These are phyloP conservation scores for Taenioides sp. DNA, from an alignment of 2,797 vertebrate genomes.

Conservation along the genomic window DNA sequence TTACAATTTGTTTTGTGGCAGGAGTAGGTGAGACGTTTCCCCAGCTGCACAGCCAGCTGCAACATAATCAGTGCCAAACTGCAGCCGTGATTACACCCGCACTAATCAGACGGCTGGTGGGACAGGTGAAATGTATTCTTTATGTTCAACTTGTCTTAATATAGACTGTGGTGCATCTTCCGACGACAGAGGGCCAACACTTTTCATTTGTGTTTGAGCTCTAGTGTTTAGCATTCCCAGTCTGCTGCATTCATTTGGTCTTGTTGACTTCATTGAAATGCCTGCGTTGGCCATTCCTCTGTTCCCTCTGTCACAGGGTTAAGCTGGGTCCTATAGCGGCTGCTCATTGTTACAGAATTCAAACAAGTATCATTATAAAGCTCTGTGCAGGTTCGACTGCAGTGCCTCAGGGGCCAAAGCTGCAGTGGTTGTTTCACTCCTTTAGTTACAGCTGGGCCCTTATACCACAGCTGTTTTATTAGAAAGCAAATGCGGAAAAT, in stretches of 20 bases:
- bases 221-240: slow-evolving; percentile 3
- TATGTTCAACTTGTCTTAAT: slow-evolving; percentile 23
- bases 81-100: slow-evolving; percentile 57
- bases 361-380: slow-evolving; percentile 67
- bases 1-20: slow-evolving; percentile 58
- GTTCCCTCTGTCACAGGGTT: slow-evolving; percentile 55
- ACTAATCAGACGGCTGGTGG: slow-evolving; percentile 24
- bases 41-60: slow-evolving; percentile 66
- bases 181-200: not conserved
- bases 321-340: slow-evolving; percentile 57
- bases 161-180: slow-evolving; percentile 3
- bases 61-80: slow-evolving; percentile 64
- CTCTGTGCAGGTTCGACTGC: slow-evolving; percentile 41
- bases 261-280: slow-evolving; percentile 18
- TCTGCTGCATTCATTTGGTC: not conserved
- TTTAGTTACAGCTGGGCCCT: slow-evolving; percentile 32
- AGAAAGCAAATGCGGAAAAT: slow-evolving; percentile 7
- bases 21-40: slow-evolving; percentile 35
- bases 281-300: slow-evolving; percentile 22
- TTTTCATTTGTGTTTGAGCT: not conserved
- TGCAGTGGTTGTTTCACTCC: slow-evolving; percentile 42
- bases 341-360: slow-evolving; percentile 66
- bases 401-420: slow-evolving; percentile 45
- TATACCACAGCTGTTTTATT: slow-evolving; percentile 15
- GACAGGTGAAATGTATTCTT: slow-evolving; percentile 20